These are phyloP conservation scores for Mola mola DNA, from an alignment of 2,113 vertebrate species.

Conservation along the genomic window DNA sequence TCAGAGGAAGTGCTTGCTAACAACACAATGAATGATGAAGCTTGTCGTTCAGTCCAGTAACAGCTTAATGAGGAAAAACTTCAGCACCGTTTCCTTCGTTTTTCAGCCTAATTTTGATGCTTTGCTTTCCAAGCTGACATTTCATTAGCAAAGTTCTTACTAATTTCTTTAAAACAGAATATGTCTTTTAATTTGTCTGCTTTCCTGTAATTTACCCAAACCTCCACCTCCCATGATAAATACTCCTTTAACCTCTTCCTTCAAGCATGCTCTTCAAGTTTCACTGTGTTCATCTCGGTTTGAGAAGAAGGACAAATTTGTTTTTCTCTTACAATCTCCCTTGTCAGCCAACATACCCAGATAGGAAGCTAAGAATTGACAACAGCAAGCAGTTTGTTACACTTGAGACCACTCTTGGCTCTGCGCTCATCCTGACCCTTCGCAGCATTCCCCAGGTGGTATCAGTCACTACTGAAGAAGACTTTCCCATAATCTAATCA, in stretches of 20 bases:
- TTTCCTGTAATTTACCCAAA: slow-evolving; percentile 14
- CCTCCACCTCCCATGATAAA: slow-evolving; percentile 22
- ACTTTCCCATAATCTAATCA: slow-evolving; percentile 47
- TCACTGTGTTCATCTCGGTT: slow-evolving; percentile 26
- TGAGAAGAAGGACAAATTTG: slow-evolving; percentile 30
- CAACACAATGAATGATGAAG: slow-evolving; percentile 67
- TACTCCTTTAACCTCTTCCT: slow-evolving; percentile 11
- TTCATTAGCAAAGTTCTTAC: too few species aligned
- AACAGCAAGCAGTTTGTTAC: slow-evolving; percentile 21
- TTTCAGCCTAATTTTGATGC: too few species aligned
- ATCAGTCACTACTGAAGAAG: slow-evolving; percentile 40
- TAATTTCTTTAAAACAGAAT: too few species aligned
- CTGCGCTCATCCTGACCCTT: slow-evolving; percentile 18
- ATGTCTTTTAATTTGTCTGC: slow-evolving; percentile 16
- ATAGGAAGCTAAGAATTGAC: slow-evolving; percentile 36
- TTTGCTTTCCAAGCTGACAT: too few species aligned
- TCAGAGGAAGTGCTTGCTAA: slow-evolving; percentile 58
- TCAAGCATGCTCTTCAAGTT: slow-evolving; percentile 3
- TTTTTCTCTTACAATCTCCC: slow-evolving; percentile 41
- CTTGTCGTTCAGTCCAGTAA: slow-evolving; percentile 61
- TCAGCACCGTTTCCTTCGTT: slow-evolving; percentile 62
- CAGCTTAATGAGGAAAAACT: slow-evolving; percentile 69
- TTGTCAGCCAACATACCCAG: not conserved
- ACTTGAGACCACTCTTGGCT: slow-evolving; percentile 29
- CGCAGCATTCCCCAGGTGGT: slow-evolving; percentile 51